Base-by-base conservation (phyloP, 2,797 vertebrate species). In the Adelosebastes latens region DNA sequence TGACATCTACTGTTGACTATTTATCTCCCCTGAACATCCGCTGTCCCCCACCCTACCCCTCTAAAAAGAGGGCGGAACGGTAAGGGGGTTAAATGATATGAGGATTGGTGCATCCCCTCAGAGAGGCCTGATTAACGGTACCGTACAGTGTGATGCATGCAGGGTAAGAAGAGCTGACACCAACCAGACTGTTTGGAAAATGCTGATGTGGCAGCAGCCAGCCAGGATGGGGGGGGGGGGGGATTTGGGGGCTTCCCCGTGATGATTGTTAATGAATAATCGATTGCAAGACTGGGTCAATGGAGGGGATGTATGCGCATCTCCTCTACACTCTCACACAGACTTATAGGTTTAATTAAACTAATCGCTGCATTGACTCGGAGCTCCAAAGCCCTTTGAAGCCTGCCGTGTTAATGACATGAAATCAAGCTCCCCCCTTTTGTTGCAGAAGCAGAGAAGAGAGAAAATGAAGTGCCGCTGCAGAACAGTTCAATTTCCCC, bases 321-420 rank as follows among this genome's bases (percentile, higher is more conserved):
- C 91, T 88, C 82, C 55, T 80, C 76, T 68, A 81, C 82, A 64
- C 84, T 87, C 87, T 88, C 84, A 71, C 75, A 42, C 55, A 71
- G 91, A 92, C 89, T 91, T 85, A 82, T 68, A 90, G 85, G 87
- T 94, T 95, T 94, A 94, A 96, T 95, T 92, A 93, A 94, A 94
- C 92, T 93, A 94, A 94, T 94, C 90, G 66, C 88, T 76, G 83
- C 85, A 88, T 90, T 93, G 87, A 95, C 88, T 92, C 61, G 12
- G 62, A 81, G 80, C 88, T 90, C 90, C 82, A 72, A 86, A 92
- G 88, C 81, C 75, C 90, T 94, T 92, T 94, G 93, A 95, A 92
- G 85, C 87, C 77, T 11, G 39, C 79, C 20, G 86, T 90, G 87
- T 92, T 94, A 94, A 91, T 93, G 92, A 91, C 85, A 84, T 73